Conservation (phyloP, 2,113 vertebrate genomes). For the Odocoileus virginianus region DNA sequence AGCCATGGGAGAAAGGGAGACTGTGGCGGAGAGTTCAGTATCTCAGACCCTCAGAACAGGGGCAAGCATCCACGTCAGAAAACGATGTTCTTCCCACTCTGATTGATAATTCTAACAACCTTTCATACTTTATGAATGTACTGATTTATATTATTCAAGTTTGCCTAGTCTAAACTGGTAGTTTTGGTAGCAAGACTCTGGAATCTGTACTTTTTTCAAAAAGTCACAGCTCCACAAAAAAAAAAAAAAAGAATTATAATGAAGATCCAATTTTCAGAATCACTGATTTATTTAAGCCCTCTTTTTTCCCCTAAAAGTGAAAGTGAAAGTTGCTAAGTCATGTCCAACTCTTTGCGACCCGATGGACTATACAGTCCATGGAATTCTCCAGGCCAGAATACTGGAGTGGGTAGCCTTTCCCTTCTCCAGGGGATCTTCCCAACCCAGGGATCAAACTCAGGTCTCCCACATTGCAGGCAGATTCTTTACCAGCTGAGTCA, state of each 20-base stretch:
- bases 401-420: not conserved
- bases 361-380: not conserved
- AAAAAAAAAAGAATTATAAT: not conserved
- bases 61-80: not conserved
- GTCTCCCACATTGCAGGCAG: accelerated
- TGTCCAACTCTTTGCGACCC: not conserved
- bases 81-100: not conserved
- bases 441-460: not conserved
- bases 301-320: not conserved
- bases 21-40: not conserved
- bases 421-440: not conserved
- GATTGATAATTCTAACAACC: not conserved
- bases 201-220: not conserved
- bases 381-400: not conserved
- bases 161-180: not conserved
- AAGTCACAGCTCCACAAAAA: not conserved
- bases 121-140: not conserved
- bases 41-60: not conserved
- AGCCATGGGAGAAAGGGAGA: not conserved
- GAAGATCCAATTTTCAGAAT: not conserved
- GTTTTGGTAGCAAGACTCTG: not conserved
- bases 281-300: not conserved
- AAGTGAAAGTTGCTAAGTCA: not conserved
- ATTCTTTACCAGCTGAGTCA: not conserved
- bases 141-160: not conserved